Percentiles rank a stretch among this genome's conserved stretches.
Evolutionary conservation across 2,888 invertebrate genomes (phyloP).

Genomic region (Invenusta paracnida): DNA sequence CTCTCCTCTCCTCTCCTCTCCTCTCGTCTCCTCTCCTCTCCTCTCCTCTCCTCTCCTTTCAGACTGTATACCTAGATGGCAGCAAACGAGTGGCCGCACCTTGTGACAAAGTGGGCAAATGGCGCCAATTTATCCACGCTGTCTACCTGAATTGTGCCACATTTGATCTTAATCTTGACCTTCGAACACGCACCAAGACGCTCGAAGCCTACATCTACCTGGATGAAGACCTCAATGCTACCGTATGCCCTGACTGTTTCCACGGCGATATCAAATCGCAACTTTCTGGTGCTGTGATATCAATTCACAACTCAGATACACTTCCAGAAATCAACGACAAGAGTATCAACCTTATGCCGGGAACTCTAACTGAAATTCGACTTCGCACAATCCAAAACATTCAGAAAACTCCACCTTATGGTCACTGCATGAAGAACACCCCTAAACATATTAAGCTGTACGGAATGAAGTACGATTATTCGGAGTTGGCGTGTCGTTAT

Average conservation of each 20-base stretch:
- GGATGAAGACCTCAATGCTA: constrained; percentile 34
- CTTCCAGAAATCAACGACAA: constrained; percentile 41
- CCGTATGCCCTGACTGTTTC: constrained; percentile 38
- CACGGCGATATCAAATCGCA: constrained; percentile 41
- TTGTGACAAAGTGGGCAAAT: constrained; percentile 20
- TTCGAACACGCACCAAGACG: constrained; percentile 40
- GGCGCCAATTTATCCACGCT: constrained; percentile 39
- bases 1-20: not conserved
- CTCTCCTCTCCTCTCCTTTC: constrained; percentile 9
- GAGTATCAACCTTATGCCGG: constrained; percentile 39
- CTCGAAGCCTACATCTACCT: constrained; percentile 42
- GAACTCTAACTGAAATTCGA: constrained; percentile 39
- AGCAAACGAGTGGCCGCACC: constrained; percentile 9
- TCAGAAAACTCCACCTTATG: constrained; percentile 44
- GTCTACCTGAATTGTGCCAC: constrained; percentile 42
- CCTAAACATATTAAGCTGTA: constrained; percentile 30
- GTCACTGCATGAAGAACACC: constrained; percentile 37
- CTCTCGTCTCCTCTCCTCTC: not conserved
- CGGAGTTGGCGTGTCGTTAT: constrained; percentile 40
- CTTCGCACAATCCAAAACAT: constrained; percentile 37
- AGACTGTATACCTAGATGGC: constrained; percentile 35
- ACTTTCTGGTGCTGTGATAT: constrained; percentile 39
- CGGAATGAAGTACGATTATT: constrained; percentile 30
- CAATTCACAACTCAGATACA: constrained; percentile 39
- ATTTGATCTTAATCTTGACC: constrained; percentile 21